Evolutionary conservation across 2,888 invertebrate genomes (phyloP), one percentile per base, ranked within the genome.

Genomic region (Pyrrhosoma nymphula): DNA sequence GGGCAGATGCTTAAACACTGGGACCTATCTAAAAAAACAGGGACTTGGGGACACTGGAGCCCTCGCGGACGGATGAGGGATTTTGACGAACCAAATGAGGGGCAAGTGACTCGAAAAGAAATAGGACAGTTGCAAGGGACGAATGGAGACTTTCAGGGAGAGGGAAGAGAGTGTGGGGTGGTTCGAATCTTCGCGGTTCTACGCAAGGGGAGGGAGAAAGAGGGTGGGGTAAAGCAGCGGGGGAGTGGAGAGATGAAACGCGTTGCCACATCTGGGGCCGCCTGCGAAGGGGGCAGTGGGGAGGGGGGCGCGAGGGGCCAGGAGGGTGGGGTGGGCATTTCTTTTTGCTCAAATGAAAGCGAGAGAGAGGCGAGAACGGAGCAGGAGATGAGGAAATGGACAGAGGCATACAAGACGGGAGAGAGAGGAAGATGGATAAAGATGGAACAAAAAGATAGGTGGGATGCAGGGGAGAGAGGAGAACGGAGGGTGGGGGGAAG

Each of bases 211-310:
- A 69, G 23, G 69, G n/a, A 69, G 60, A 14, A 60, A 12, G 12
- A 20, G 1, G 1, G 60, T 4, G 60, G 60, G 18, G 60, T 3
- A 60, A 18, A 20, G 60, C 2, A 14, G 60, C 20, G 60, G 20
- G 60, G 16, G 60, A 60, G 60, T 4, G 1, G 60, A 60, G 60
- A 60, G 69, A 26, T 0, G 26, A 4, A n/a, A 69, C 16, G n/a
- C 63, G 91, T 91, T 91, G 91, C 91, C 91, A 91, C 60, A 91
- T 60, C 39, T 56, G 23, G 60, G 4, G 56, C 30, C 56, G 20
- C 39, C 35, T 47, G 14, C 47, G 56, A 18, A 56, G 23, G 39
- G 35, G 91, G 35, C 18, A 16, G 26, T 4, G n/a, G 26, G 6
- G 69, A 69, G 69, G 26, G 47, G 47, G 47, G n/a, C n/a, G n/a